These are phyloP conservation scores for Nematopogon swammerdamellus DNA, from an alignment of 2,888 invertebrate genomes.

Conservation along the genomic window DNA sequence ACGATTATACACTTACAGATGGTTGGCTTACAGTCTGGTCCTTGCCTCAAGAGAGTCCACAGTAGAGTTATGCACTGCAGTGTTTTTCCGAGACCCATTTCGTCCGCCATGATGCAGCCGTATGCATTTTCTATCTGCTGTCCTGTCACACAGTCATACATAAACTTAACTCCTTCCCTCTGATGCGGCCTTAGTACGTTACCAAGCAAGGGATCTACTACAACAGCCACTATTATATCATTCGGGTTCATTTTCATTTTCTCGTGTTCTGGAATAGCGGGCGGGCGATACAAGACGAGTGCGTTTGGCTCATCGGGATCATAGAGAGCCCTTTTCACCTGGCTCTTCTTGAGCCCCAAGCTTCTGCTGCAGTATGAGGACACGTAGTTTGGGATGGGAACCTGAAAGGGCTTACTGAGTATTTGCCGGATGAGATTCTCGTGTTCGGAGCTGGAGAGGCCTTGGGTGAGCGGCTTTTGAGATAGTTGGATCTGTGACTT, in stretches of 20 bases:
- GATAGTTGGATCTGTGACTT: slow-evolving; percentile 34
- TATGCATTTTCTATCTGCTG: slow-evolving; percentile 77
- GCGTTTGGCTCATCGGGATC: slow-evolving; percentile 93
- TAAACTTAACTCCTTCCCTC: slow-evolving; percentile 96
- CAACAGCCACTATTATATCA: slow-evolving; percentile 83
- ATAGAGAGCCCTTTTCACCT: slow-evolving; percentile 72
- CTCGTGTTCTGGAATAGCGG: slow-evolving; percentile 81
- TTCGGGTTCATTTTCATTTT: slow-evolving; percentile 73
- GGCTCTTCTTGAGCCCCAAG: slow-evolving; percentile 69
- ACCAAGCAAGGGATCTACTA: slow-evolving; percentile 91
- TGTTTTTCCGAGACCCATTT: slow-evolving; percentile 98
- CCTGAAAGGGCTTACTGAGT: slow-evolving; percentile 83
- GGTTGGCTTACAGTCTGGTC: slow-evolving; percentile 85
- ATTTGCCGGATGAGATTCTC: slow-evolving; percentile 81
- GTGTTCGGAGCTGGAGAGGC: slow-evolving; percentile 52
- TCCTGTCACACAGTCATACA: slow-evolving; percentile 99
- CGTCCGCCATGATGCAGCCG: slow-evolving; percentile 99
- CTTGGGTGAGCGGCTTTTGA: slow-evolving; percentile 36
- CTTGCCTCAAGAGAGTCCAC: slow-evolving; percentile 92
- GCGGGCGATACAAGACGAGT: slow-evolving; percentile 82
- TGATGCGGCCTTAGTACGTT: slow-evolving; percentile 95
- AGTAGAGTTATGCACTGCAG: slow-evolving; percentile 94
- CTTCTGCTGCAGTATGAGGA: slow-evolving; percentile 69
- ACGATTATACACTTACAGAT: slow-evolving; percentile 95
- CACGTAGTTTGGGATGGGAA: slow-evolving; percentile 88